A percentile compares a stretch with the other conserved stretches of the same genome.
Evolutionary conservation across 1,140 invertebrate species (phyloP).

Genomic region (Dryas iulia): DNA sequence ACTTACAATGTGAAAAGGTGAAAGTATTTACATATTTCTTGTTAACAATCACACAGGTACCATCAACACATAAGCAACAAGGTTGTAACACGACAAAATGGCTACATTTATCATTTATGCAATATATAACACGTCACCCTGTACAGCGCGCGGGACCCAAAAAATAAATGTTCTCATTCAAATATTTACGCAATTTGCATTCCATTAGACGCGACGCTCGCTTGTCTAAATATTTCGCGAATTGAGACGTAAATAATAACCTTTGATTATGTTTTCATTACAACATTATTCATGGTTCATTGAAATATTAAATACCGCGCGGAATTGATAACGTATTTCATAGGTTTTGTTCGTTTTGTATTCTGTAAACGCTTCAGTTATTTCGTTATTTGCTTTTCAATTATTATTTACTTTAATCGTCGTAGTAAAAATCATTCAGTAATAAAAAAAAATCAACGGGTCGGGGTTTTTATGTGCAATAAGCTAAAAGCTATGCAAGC

Average conservation of each 20-base stretch:
- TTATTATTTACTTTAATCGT: neutral
- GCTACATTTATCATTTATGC: neutral
- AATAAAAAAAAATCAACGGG: no score
- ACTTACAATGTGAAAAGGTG: no score
- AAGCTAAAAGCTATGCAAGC: no score
- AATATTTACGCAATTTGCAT: slow-evolving; percentile 53
- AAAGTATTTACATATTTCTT: no score
- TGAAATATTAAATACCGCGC: slow-evolving; percentile 2
- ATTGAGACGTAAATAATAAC: slow-evolving; percentile 33
- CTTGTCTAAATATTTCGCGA: slow-evolving; percentile 33
- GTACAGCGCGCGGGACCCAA: slow-evolving; percentile 18
- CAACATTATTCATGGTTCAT: slow-evolving; percentile 14
- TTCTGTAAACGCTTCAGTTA: neutral
- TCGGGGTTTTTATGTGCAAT: no score
- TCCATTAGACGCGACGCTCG: slow-evolving; percentile 43
- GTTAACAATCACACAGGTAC: neutral
- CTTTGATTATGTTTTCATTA: slow-evolving; percentile 23
- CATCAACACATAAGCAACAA: neutral
- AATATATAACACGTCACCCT: neutral
- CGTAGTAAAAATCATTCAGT: no score
- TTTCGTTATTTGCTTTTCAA: neutral
- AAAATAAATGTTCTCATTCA: slow-evolving; percentile 34
- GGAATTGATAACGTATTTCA: neutral
- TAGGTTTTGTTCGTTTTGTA: neutral
- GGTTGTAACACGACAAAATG: neutral